phyloP scores from a whole-genome alignment of 1,140 invertebrate species.

The Leptinotarsa lineolata region DNA sequence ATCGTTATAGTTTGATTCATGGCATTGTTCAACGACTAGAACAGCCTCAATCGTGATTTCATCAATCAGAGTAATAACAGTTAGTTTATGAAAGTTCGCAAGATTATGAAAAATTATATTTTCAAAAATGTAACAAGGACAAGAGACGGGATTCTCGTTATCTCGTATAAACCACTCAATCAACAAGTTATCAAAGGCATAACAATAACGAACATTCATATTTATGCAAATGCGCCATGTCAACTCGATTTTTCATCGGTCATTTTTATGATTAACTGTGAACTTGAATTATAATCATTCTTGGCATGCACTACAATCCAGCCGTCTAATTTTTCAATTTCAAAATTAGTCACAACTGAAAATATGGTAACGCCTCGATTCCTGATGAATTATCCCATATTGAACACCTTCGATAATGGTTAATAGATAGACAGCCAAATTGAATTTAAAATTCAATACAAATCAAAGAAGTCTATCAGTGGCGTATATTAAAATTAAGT shows the following conservation, averaged over 20 bases:
- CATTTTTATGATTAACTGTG: neutral
- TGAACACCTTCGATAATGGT: neutral
- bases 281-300: neutral
- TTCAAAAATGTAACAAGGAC: slow-evolving; percentile 6
- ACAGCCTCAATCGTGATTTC: neutral
- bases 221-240: neutral
- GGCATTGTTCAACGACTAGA: neutral
- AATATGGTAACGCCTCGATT: neutral
- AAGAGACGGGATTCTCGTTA: slow-evolving; percentile 2
- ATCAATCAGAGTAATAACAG: slow-evolving; percentile 1
- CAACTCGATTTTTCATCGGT: neutral
- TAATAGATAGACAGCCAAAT: slow-evolving; percentile 10
- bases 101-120: neutral
- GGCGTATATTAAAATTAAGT: neutral
- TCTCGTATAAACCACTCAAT: neutral
- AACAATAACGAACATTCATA: slow-evolving; percentile 3
- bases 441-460: neutral
- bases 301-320: neutral
- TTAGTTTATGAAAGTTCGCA: slow-evolving; percentile 6
- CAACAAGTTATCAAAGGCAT: slow-evolving; percentile 2
- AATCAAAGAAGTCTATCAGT: neutral
- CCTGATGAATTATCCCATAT: slow-evolving; percentile 6
- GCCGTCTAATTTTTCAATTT: slow-evolving; percentile 6
- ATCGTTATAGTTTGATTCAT: neutral
- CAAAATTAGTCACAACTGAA: slow-evolving; percentile 11